Evolutionary conservation across 2,888 invertebrate genomes (phyloP), one percentile per base, ranked within the genome.

Genomic region (Nephrotoma guestfalica): DNA sequence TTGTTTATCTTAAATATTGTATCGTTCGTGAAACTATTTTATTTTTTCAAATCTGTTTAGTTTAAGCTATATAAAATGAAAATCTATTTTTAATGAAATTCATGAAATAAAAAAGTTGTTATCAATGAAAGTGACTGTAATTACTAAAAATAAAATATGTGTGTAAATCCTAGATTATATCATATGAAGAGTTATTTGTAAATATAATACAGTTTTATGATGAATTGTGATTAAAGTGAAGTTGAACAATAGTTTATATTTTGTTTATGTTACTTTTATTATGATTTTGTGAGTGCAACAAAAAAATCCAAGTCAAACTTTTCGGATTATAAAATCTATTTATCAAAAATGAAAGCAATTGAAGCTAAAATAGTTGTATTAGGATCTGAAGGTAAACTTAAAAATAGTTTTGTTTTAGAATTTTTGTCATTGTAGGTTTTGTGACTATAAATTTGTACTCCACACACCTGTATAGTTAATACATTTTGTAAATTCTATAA

Each of bases 321-420:
- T 71, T 30, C 15, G 11, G 41, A 84, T 6, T 41, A 84, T 83
- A 40, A 84, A 41, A 84, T 15, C n/a, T n/a, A 84, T 40, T 40
- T 40, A 13, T 13, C 40, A 83, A 83, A 40, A 40, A 83, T 84
- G 84, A 84, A 84, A 41, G 84, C 6, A 84, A 84, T 84, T 15
- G 84, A 96, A 91, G 97, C 95, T 87, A 97, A 97, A 94, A 95
- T 97, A 86, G 97, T 97, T 86, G 95, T 97, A 88, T 93, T 97
- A 87, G 97, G 97, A 87, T 93, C 95, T 86, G 95, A 95, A 94
- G 96, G 96, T 96, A 93, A 93, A 85, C 18, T n/a, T 41, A 85
- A 41, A 40, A 9, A 85, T 85, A 41, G 41, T 41, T 85, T 85
- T 13, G n/a, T 85, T 85, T 41, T 4, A 15, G n/a, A n/a, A 41